Conservation (phyloP, 2,797 vertebrate species). For the Sebastes diploproa region DNA sequence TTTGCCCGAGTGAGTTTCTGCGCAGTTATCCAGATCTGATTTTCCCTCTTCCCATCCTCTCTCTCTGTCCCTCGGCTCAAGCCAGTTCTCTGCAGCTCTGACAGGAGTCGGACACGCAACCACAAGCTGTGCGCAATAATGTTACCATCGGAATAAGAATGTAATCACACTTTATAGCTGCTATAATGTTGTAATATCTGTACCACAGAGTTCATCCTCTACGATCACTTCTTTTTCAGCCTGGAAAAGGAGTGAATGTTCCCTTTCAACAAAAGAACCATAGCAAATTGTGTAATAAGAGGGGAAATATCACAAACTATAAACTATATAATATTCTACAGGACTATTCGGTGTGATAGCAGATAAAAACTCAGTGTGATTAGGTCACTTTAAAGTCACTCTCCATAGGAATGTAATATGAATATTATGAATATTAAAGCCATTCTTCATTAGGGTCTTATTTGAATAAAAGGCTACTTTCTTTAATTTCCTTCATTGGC, state of each 20-base stretch:
- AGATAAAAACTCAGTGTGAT: conserved; percentile 5
- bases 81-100: conserved; percentile 81
- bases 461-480: conserved; percentile 30
- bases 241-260: conserved; percentile 9
- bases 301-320: conserved; percentile 21
- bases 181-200: conserved; percentile 37
- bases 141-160: conserved; percentile 75
- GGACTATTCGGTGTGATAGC: conserved; percentile 4
- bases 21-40: conserved; percentile 70
- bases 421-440: conserved; percentile 35
- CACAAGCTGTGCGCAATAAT: conserved; percentile 77
- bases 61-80: conserved; percentile 71
- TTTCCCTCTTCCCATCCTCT: conserved; percentile 67
- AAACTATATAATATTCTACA: conserved; percentile 23
- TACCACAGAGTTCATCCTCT: conserved; percentile 15
- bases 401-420: conserved; percentile 33
- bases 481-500: conserved; percentile 44
- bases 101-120: conserved; percentile 82
- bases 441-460: conserved; percentile 24
- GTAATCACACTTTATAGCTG: conserved; percentile 61
- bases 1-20: conserved; percentile 11
- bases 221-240: conserved; percentile 13
- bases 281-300: neutral
- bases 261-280: conserved; percentile 23
- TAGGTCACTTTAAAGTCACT: conserved; percentile 16